A percentile compares a stretch with the other conserved stretches of the same genome.
phyloP scores from a whole-genome alignment of 64 coral and sea anemone genomes.

The Montipora foliosa region DNA sequence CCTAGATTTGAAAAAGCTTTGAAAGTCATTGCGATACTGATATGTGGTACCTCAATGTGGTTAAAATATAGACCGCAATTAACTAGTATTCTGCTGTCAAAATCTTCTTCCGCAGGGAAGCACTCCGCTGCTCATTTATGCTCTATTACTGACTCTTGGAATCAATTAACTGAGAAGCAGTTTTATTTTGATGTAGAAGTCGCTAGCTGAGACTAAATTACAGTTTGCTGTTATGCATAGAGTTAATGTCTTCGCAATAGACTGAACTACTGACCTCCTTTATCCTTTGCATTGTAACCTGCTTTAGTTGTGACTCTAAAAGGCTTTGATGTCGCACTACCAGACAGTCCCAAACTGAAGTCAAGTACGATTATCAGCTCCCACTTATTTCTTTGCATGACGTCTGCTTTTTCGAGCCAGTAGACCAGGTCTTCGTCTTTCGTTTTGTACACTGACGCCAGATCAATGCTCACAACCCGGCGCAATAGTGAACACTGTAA shows the following conservation, averaged over 20 bases:
- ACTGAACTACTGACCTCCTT: not conserved
- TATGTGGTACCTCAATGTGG: too few relatives aligned
- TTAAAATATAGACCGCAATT: too few relatives aligned
- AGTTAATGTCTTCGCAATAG: not conserved
- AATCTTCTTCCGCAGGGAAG: too few relatives aligned
- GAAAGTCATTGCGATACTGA: too few relatives aligned
- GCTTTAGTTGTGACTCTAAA: conserved; percentile 54
- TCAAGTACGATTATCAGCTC: conserved; percentile 23
- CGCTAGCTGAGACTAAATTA: too few relatives aligned
- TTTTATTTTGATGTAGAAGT: too few relatives aligned
- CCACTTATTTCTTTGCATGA: conserved; percentile 53
- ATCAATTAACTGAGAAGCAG: too few relatives aligned
- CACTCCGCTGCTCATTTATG: too few relatives aligned
- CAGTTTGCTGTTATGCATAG: not conserved
- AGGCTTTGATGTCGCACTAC: conserved; percentile 15
- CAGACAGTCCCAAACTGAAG: conserved; percentile 6
- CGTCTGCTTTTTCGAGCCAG: conserved; percentile 55
- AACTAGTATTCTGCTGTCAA: too few relatives aligned
- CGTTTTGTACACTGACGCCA: conserved; percentile 51
- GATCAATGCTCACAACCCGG: not conserved
- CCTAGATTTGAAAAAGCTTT: too few relatives aligned
- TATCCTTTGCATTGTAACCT: conserved; percentile 10
- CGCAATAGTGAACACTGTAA: not conserved
- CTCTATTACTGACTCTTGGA: too few relatives aligned
- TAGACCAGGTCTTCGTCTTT: conserved; percentile 21